phyloP scores from a whole-genome alignment of 1,140 invertebrate genomes.

The Stegodyphus dumicola region DNA sequence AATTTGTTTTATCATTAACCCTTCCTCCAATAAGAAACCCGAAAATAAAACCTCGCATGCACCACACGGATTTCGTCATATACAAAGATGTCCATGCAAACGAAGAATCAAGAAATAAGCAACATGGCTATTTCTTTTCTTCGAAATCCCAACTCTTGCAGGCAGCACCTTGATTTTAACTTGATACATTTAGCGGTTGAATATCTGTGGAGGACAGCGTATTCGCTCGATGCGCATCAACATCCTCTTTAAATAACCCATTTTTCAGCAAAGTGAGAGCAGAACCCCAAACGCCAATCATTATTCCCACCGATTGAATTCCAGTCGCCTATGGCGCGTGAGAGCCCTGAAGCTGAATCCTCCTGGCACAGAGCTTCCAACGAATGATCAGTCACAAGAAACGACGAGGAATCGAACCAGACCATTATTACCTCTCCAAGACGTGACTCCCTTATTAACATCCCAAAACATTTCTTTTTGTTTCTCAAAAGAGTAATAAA shows the following conservation, averaged over 20 bases:
- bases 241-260: constrained; percentile 1
- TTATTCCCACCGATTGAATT: constrained; percentile 29
- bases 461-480: constrained; percentile 12
- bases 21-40: no score
- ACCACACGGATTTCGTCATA: no score
- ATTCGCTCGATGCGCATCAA: neutral
- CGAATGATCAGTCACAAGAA: constrained; percentile 54
- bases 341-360: constrained; percentile 7
- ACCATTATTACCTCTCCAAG: constrained; percentile 41
- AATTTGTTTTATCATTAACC: no score
- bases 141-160: no score
- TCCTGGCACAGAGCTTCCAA: constrained; percentile 47
- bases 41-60: no score
- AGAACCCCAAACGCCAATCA: neutral
- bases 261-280: neutral
- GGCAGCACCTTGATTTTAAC: no score
- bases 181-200: no score
- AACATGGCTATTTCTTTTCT: no score
- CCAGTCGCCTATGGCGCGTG: constrained; percentile 26
- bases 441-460: constrained; percentile 54
- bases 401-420: constrained; percentile 53
- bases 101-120: no score
- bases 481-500: constrained; percentile 3
- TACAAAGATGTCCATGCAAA: no score
- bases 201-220: no score